phyloP scores from a whole-genome alignment of 2,888 invertebrate genomes.

The Anorthoa munda region DNA sequence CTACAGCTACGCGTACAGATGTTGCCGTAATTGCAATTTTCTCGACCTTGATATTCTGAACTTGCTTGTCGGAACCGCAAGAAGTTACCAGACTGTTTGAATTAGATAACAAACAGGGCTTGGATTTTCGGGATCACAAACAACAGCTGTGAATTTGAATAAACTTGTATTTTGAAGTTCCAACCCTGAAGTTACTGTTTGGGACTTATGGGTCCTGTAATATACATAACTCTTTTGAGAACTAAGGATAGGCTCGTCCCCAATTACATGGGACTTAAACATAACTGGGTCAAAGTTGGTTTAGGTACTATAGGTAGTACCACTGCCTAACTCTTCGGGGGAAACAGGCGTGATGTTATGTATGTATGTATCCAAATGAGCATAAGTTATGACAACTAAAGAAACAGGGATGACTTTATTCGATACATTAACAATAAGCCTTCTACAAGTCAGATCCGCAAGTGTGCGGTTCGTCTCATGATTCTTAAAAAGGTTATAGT shows the following conservation, averaged over 20 bases:
- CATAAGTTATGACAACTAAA: background rate
- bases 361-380: background rate
- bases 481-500: conserved; percentile 64
- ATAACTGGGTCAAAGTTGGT: too few species aligned
- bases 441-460: conserved; percentile 29
- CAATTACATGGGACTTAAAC: too few species aligned
- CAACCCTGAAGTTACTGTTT: background rate
- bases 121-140: conserved; percentile 22
- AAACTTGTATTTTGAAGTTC: background rate
- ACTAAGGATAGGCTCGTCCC: background rate
- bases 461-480: conserved; percentile 44
- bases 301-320: too few species aligned
- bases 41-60: conserved; percentile 49
- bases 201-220: background rate
- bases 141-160: conserved; percentile 10
- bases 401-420: background rate
- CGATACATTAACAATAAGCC: background rate
- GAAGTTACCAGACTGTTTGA: conserved; percentile 33
- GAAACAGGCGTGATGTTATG: too few species aligned
- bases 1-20: conserved; percentile 28
- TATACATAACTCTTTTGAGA: background rate
- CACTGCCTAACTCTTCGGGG: too few species aligned
- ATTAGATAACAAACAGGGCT: conserved; percentile 36
- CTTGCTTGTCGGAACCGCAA: conserved; percentile 21
- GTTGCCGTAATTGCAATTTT: conserved; percentile 46